Conservation (phyloP, 2,113 vertebrate genomes). For the Sceloporus tristichus region DNA sequence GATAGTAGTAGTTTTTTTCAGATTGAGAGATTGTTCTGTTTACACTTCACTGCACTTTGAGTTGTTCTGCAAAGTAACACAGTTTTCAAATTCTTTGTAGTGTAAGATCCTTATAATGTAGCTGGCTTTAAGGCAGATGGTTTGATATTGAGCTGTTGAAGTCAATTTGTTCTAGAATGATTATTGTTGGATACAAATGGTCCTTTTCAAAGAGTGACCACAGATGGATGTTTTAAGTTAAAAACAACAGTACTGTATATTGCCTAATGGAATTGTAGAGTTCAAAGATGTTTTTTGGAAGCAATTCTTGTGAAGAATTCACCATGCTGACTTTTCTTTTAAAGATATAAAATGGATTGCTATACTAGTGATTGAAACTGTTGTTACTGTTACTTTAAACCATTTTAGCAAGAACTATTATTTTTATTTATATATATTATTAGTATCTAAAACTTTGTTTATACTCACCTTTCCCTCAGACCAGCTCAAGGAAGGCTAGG, state of each 20-base stretch:
- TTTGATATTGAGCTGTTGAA: background rate
- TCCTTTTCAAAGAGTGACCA: background rate
- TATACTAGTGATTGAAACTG: background rate
- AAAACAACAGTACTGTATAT: slow-evolving; percentile 20
- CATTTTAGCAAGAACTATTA: too few relatives aligned
- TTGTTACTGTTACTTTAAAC: too few relatives aligned
- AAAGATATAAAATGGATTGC: background rate
- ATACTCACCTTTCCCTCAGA: too few relatives aligned
- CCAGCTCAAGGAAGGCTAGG: too few relatives aligned
- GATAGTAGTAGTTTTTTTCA: slow-evolving; percentile 10
- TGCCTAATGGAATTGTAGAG: background rate
- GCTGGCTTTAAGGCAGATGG: slow-evolving; percentile 7
- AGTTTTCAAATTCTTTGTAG: background rate
- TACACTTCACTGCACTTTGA: background rate
- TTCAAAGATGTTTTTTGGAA: background rate
- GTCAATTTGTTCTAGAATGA: slow-evolving; percentile 7
- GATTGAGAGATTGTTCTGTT: slow-evolving; percentile 8
- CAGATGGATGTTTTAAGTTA: background rate
- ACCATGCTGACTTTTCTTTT: background rate
- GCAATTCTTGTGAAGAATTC: background rate
- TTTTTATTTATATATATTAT: too few relatives aligned
- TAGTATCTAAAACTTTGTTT: too few relatives aligned
- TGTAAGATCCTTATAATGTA: background rate
- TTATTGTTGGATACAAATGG: background rate
- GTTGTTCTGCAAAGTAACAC: slow-evolving; percentile 11